Evolutionary conservation across 2,797 vertebrate species (phyloP), one percentile per base, ranked within the genome.

Genomic region (Fundulus diaphanus): DNA sequence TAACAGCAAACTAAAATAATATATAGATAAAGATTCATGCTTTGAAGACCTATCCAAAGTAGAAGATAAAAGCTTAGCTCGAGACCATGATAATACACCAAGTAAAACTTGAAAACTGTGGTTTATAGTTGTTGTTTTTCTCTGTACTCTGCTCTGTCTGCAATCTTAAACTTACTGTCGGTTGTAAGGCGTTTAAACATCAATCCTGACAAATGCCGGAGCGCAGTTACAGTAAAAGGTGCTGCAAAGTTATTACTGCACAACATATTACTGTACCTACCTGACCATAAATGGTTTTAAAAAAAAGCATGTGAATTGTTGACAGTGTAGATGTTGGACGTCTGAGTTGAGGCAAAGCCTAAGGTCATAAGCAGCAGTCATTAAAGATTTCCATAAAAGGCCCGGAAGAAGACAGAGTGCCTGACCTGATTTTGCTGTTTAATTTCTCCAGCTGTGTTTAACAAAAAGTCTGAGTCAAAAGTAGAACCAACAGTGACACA

Each of bases 341-440:
- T 54, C 57, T 20, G 0, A 59, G 76, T 46, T 75, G 54, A 78
- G 22, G 33, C 42, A 67, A 72, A 37, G 49, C 35, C 61, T 63
- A 72, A 81, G 0, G 24, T 79, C 69, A 70, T 18, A 57, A 68
- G 67, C 52, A 29, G 7, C 12, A 29, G 54, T 85, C 42, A 29
- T 66, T 82, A 63, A 72, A 35, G 51, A 69, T 16, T 72, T 9
- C 59, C 51, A 71, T 80, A 46, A 65, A 69, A 79, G 35, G 35
- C 40, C 49, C 33, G 27, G 63, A 68, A 69, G 67, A 57, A 54
- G 77, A 71, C 70, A 40, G 54, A 65, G 79, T 59, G 82, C 29
- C 69, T 89, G 87, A 84, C 68, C 89, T 46, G 77, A 75, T 78
- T 90, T 78, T 82, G 48, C 77, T 48, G 48, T 72, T 73, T 33